phyloP scores from a whole-genome alignment of 2,113 vertebrate species.

The Lipophrys pholis region DNA sequence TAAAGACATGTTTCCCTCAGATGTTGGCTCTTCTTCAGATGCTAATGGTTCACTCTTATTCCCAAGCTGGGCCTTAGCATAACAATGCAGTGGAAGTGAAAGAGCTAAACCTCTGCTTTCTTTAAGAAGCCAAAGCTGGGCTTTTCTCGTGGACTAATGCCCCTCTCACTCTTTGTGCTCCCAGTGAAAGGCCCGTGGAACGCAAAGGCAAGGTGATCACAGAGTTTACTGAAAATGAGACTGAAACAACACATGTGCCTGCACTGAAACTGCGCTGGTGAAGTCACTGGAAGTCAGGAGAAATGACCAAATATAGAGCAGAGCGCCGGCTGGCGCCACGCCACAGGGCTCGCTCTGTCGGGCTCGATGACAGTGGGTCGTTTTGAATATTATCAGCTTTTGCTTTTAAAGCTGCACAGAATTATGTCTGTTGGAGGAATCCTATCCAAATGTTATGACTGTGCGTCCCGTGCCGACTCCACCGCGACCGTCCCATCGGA shows the following conservation, averaged over 20 bases:
- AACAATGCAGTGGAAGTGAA: conserved; percentile 86
- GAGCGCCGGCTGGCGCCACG: conserved; percentile 37
- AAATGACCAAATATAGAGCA: conserved; percentile 74
- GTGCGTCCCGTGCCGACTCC: conserved; percentile 67
- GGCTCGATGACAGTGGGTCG: conserved; percentile 63
- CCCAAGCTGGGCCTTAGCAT: conserved; percentile 84
- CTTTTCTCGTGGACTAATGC: conserved; percentile 85
- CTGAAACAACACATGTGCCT: conserved; percentile 76
- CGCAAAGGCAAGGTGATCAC: conserved; percentile 84
- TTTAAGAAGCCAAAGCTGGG: conserved; percentile 83
- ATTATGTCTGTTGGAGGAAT: conserved; percentile 75
- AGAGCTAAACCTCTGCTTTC: conserved; percentile 87
- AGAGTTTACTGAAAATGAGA: conserved; percentile 82
- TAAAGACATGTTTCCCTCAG: conserved; percentile 85
- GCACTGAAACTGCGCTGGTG: conserved; percentile 56
- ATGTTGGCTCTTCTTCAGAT: conserved; percentile 88
- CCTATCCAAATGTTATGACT: conserved; percentile 79
- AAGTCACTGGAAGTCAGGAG: conserved; percentile 49
- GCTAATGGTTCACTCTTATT: conserved; percentile 85
- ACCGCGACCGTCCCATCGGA: conserved; percentile 64
- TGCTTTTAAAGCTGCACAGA: conserved; percentile 74
- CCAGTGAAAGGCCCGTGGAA: conserved; percentile 78
- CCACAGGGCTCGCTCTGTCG: conserved; percentile 49
- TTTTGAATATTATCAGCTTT: conserved; percentile 76
- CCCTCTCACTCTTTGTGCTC: conserved; percentile 80